Percentiles rank a stretch among this genome's conserved stretches.
Evolutionary conservation across 1,140 invertebrate genomes (phyloP).

Genomic region (Drosophila melanogaster): DNA sequence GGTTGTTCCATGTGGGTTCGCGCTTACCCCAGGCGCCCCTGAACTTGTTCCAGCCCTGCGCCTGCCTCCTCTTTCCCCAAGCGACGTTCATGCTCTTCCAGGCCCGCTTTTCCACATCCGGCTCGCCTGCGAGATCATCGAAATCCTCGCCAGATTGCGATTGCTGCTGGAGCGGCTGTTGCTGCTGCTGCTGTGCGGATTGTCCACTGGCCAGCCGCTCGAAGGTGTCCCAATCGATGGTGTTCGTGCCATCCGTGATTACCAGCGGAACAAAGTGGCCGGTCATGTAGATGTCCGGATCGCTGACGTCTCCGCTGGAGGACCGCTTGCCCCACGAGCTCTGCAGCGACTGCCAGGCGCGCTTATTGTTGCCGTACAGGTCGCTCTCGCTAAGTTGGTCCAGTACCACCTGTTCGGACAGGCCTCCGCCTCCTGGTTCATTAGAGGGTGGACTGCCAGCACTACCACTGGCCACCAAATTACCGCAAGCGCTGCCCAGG

Average conservation of each 20-base stretch:
- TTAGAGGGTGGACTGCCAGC: constrained; percentile 17
- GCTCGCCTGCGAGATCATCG: constrained; percentile 33
- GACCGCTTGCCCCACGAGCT: constrained; percentile 87
- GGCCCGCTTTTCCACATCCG: constrained; percentile 86
- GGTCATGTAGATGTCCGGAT: constrained; percentile 68
- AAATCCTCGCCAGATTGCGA: constrained; percentile 52
- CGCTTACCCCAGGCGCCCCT: constrained; percentile 88
- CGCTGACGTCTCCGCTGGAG: constrained; percentile 12
- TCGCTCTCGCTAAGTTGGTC: constrained; percentile 64
- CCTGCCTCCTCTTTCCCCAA: constrained; percentile 88
- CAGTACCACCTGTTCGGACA: constrained; percentile 64
- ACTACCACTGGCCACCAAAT: constrained; percentile 27
- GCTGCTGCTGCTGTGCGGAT: constrained; percentile 10
- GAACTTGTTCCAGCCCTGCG: constrained; percentile 87
- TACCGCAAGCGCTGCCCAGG: constrained; percentile 40
- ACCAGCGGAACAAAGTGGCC: constrained; percentile 76
- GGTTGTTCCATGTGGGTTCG: constrained; percentile 90
- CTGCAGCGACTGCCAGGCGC: constrained; percentile 87
- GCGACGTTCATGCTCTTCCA: constrained; percentile 88
- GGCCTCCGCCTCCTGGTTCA: constrained; percentile 52
- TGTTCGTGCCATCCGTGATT: constrained; percentile 73
- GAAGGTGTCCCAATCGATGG: constrained; percentile 74
- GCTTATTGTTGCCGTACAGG: constrained; percentile 85
- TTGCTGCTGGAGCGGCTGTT: not conserved
- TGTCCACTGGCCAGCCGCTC: constrained; percentile 60